Evolutionary conservation across 2,113 vertebrate genomes (phyloP).

Genomic region (Pterocles gutturalis): DNA sequence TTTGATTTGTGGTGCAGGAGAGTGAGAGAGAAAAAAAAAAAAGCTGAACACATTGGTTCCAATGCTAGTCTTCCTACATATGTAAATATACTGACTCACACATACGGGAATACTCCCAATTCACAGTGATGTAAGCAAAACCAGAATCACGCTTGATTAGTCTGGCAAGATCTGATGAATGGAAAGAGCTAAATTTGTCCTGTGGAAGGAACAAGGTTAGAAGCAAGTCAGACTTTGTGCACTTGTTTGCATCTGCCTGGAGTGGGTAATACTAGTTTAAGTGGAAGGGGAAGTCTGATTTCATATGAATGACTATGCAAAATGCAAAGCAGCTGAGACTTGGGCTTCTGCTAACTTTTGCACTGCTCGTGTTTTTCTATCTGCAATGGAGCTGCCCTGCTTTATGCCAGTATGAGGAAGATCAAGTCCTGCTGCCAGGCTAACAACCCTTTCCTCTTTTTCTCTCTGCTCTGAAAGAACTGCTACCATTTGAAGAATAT

Average conservation of each 20-base stretch:
- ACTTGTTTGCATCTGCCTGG: neutral
- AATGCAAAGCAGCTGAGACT: neutral
- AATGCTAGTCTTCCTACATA: neutral
- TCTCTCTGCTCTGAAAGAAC: neutral
- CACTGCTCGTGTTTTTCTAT: neutral
- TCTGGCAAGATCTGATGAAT: slow-evolving; percentile 60
- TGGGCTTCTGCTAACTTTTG: neutral
- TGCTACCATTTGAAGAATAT: neutral
- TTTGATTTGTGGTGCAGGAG: neutral
- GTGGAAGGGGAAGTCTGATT: neutral
- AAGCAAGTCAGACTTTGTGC: slow-evolving; percentile 15
- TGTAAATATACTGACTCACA: slow-evolving; percentile 33
- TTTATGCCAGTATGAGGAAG: neutral
- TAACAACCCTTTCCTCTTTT: neutral
- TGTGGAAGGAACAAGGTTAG: slow-evolving; percentile 35
- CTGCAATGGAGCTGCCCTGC: neutral
- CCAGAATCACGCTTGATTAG: slow-evolving; percentile 57
- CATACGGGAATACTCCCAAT: neutral
- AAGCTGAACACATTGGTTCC: neutral
- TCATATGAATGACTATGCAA: neutral
- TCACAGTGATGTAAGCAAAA: slow-evolving; percentile 31
- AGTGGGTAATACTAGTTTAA: neutral
- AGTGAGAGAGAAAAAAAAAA: neutral
- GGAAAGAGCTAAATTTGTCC: slow-evolving; percentile 42
- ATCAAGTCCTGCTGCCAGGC: neutral